Base-by-base conservation (phyloP, 2,113 vertebrate genomes). In the Spheniscus mendiculus region DNA sequence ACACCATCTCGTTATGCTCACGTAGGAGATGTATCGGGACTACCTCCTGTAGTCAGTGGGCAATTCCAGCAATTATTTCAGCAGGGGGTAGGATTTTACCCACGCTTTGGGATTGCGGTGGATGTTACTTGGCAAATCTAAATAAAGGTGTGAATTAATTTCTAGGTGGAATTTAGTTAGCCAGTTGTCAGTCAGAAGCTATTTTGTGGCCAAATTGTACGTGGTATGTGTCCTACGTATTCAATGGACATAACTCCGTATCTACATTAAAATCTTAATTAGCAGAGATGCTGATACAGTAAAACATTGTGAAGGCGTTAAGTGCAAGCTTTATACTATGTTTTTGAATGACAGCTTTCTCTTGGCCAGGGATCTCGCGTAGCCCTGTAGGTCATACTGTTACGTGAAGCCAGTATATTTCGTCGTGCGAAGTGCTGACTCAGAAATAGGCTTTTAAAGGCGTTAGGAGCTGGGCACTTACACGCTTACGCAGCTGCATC, bases 11-110 rank as follows among this genome's bases (percentile, higher is more conserved):
- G 2, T 61, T 34, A 38, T 58, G 6, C 49, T 59, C 15, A 29
- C 38, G 38, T 67, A 18, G 44, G 38, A 44, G 36, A 36, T 0
- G 0, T 36, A 8, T 27, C 34, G 40, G 40, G 44, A 15, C 38
- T n/a, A 11, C 13, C 7, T 49, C 45, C 38, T 4, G 2, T 3
- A 9, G 34, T 25, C 10, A 2, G 52, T 29, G 67, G 50, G 52
- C n/a, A 52, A 21, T 21, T 66, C 49, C 50, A 61, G 63, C 38
- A 70, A 1, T 40, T 87, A 20, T 29, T 58, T 44, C 78, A 25
- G 42, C 4, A 21, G 65, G 80, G 25, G 18, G 29, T 14, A 86
- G n/a, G 34, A 52, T 88, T 83, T 88, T 47, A 44, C 36, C 56
- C 49, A 36, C 21, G 1, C 49, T 55, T 49, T 10, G 29, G 53